Evolutionary conservation across 2,797 vertebrate genomes (phyloP).

Genomic region (Sebastes vulpes): DNA sequence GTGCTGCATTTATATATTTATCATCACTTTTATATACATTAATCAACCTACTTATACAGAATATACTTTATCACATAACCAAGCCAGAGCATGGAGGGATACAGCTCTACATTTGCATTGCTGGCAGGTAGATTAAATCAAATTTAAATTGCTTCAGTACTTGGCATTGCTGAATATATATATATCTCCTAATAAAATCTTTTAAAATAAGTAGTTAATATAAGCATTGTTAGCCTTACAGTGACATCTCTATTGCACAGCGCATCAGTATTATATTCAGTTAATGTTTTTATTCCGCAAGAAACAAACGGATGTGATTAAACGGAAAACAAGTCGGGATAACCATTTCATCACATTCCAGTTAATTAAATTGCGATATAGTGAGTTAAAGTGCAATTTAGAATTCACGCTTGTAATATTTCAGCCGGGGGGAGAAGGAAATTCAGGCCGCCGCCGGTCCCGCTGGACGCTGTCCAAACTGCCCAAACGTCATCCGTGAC

Average conservation of each 20-base stretch:
- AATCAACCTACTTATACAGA: not conserved
- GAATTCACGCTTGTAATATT: slow-evolving; percentile 15
- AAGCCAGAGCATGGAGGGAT: not conserved
- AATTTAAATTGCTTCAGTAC: not conserved
- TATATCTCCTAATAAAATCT: not conserved
- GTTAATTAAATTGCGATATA: not conserved
- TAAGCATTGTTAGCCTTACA: not conserved
- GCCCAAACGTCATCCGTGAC: slow-evolving; percentile 38
- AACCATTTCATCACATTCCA: not conserved
- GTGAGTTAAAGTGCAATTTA: not conserved
- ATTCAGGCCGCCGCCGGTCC: not conserved
- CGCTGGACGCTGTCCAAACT: slow-evolving; percentile 38
- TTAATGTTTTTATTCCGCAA: not conserved
- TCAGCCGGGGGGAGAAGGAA: not conserved
- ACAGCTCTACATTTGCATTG: not conserved
- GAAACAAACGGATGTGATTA: not conserved
- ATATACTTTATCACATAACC: not conserved
- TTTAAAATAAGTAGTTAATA: not conserved
- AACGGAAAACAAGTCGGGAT: not conserved
- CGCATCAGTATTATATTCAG: not conserved
- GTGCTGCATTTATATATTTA: not conserved
- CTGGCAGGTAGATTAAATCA: not conserved
- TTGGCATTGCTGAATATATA: not conserved
- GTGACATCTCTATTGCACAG: not conserved
- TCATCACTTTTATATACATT: not conserved